Evolutionary conservation across 1,140 invertebrate species (phyloP).

Genomic region (Oppia nitens): DNA sequence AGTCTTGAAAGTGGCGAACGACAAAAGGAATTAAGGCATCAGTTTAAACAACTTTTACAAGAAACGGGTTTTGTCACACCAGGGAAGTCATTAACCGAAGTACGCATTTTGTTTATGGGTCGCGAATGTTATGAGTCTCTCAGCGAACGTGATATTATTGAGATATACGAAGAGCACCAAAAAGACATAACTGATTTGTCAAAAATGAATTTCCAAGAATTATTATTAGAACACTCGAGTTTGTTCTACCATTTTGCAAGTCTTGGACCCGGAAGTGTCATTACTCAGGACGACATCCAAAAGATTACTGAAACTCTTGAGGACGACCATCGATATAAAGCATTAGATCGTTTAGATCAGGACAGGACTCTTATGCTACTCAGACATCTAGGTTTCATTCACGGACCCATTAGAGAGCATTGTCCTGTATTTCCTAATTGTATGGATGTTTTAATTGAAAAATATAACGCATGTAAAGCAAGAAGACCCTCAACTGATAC

Average conservation of each 20-base stretch:
- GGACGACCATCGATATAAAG: slow-evolving; percentile 72
- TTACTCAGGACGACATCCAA: slow-evolving; percentile 83
- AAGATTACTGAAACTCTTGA: slow-evolving; percentile 79
- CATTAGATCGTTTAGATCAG: slow-evolving; percentile 77
- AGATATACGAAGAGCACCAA: slow-evolving; percentile 90
- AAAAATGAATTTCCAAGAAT: slow-evolving; percentile 79
- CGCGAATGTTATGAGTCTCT: slow-evolving; percentile 83
- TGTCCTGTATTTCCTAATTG: slow-evolving; percentile 75
- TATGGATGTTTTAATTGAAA: slow-evolving; percentile 60
- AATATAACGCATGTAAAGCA: slow-evolving; percentile 13
- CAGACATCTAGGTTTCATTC: slow-evolving; percentile 86
- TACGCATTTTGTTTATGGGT: slow-evolving; percentile 82
- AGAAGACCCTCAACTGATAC: slow-evolving; percentile 43
- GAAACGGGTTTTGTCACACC: slow-evolving; percentile 81
- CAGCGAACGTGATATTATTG: slow-evolving; percentile 69
- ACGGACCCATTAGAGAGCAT: slow-evolving; percentile 81
- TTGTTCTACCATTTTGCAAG: slow-evolving; percentile 85
- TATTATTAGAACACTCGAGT: slow-evolving; percentile 80
- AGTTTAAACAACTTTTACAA: slow-evolving; percentile 81
- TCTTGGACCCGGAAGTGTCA: slow-evolving; percentile 67
- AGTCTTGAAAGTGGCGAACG: slow-evolving; percentile 74
- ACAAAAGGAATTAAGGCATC: slow-evolving; percentile 54
- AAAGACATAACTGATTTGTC: slow-evolving; percentile 74
- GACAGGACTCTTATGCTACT: slow-evolving; percentile 83
- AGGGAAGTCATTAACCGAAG: slow-evolving; percentile 77